Base-by-base conservation (phyloP, 2,797 vertebrate genomes). In the Nannoperca australis region DNA sequence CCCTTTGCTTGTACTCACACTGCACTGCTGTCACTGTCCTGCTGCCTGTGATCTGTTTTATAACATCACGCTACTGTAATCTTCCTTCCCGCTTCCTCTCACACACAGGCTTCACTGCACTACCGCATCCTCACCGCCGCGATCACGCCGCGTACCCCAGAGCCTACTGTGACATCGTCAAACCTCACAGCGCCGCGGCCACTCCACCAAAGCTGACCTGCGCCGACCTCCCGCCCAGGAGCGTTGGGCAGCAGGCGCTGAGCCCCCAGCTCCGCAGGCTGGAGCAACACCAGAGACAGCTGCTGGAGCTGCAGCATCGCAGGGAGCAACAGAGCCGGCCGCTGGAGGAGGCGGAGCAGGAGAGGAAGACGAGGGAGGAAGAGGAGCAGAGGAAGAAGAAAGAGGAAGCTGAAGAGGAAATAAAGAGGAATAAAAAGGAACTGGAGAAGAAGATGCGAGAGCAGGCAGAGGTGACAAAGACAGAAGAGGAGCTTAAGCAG, bases 211-310 rank as follows among this genome's bases (percentile, higher is more conserved):
- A 85, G 68, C 87, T 95, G 38, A 92, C 91, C 58, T 93, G 90
- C 7, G 87, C 92, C 0, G 94, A 95, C 93, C 93, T 95, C 36
- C 95, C 93, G 0, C 93, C 94, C 42, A 75, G 95, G 66, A 89
- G 80, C 65, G 82, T 30, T 0, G 83, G 83, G 40, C 81, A 68
- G 27, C 88, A 88, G 61, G 76, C 86, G 0, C 77, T 91, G 66
- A 94, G 94, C 69, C 90, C 92, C 0, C 95, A 95, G 90, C 93
- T 95, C 54, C 89, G 86, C 63, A 30, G 94, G 63, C 92, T 95
- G 72, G 94, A 95, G 85, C 93, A 92, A 10, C 95, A 95, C 82
- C 94, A 96, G 85, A 86, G 85, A 14, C 94, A 95, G 69, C 92
- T 96, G 74, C 87, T 83, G 71, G 93, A 95, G 84, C 59, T 96